phyloP scores from a whole-genome alignment of 2,888 invertebrate genomes.

The Drosophila multiciliata region DNA sequence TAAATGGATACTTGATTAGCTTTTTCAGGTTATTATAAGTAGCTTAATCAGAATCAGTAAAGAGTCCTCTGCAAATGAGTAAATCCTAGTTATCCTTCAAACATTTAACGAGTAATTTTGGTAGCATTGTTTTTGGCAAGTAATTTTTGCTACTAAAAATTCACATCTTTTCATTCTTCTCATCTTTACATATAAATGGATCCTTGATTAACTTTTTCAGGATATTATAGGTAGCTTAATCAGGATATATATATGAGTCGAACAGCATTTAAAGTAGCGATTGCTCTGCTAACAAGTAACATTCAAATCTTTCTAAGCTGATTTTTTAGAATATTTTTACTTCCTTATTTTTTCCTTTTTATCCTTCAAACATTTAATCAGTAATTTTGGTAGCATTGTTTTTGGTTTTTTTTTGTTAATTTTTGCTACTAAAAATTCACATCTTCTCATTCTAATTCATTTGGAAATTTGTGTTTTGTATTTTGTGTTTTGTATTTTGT shows the following conservation, averaged over 20 bases:
- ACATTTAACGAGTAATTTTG: background rate
- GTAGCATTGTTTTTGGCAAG: no score
- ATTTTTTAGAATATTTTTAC: no score
- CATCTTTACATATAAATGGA: no score
- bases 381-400: no score
- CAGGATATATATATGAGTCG: background rate
- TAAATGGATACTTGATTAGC: background rate
- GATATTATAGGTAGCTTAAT: no score
- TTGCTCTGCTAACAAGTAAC: background rate
- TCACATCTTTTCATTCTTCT: no score
- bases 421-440: background rate
- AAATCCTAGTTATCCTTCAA: no score
- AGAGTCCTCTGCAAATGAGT: background rate
- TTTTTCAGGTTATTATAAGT: background rate
- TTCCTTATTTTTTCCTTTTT: no score
- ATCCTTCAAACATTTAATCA: no score
- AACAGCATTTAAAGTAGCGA: background rate
- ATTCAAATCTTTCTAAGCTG: background rate
- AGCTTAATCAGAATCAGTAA: background rate
- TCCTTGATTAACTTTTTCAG: no score
- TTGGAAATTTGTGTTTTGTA: background rate
- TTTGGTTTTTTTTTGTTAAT: background rate
- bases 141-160: no score
- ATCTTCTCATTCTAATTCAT: slow-evolving; percentile 4
- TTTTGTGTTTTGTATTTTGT: background rate